These are phyloP conservation scores for Glomeris marginata DNA, from an alignment of 2,888 invertebrate species.

Conservation along the genomic window DNA sequence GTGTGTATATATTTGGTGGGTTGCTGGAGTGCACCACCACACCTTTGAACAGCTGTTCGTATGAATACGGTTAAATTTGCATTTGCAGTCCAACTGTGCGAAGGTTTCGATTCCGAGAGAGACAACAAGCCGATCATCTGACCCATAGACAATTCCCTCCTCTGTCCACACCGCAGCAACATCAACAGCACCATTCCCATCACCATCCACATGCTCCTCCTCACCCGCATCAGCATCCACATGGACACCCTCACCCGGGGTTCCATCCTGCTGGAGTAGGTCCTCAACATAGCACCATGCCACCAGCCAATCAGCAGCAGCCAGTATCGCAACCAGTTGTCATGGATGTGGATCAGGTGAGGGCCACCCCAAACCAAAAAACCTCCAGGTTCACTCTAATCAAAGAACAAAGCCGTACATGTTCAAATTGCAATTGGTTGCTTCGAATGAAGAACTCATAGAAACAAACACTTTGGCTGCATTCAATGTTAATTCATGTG, in stretches of 20 bases:
- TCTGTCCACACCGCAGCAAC: constrained; percentile 30
- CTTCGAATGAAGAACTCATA: background rate
- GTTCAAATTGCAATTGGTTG: too few species aligned
- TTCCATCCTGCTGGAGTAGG: too few species aligned
- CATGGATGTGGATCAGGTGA: constrained; percentile 13
- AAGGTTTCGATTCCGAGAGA: constrained; percentile 21
- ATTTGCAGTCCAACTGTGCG: constrained; percentile 24
- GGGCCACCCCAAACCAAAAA: background rate
- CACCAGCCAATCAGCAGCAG: constrained; percentile 15
- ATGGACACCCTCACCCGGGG: constrained; percentile 2
- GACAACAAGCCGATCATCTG: constrained; percentile 20
- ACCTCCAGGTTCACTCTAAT: too few species aligned
- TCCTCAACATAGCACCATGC: constrained; percentile 21
- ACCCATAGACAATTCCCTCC: constrained; percentile 17
- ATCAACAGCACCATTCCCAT: constrained; percentile 28
- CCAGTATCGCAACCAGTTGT: constrained; percentile 11
- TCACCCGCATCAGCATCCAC: constrained; percentile 17
- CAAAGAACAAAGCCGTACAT: too few species aligned
- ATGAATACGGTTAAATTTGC: background rate
- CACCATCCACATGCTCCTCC: constrained; percentile 28
- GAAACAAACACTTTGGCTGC: background rate
- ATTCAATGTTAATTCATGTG: background rate
- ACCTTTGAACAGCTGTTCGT: background rate
- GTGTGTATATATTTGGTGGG: background rate
- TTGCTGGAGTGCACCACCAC: background rate